Percentiles rank a stretch among this genome's conserved stretches.
These are phyloP conservation scores for Hyles euphorbiae DNA, from an alignment of 1,140 invertebrate genomes.

Conservation along the genomic window DNA sequence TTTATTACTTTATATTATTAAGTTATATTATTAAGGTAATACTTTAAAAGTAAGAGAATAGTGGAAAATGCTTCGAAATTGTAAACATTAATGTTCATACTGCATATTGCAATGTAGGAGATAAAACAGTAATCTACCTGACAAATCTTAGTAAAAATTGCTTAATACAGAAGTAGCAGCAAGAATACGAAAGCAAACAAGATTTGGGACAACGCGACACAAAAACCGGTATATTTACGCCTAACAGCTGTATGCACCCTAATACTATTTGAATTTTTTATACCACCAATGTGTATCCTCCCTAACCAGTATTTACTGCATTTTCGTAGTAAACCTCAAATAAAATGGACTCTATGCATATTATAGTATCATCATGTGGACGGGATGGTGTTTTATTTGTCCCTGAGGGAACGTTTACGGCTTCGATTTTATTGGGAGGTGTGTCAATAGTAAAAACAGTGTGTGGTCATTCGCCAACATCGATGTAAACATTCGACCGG, in stretches of 20 bases:
- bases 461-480: conserved; percentile 40
- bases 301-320: conserved; percentile 37
- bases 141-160: too few relatives aligned
- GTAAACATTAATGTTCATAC: too few relatives aligned
- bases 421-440: conserved; percentile 52
- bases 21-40: too few relatives aligned
- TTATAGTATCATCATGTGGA: conserved; percentile 68
- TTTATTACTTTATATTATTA: too few relatives aligned
- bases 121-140: too few relatives aligned
- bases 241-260: background rate
- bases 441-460: conserved; percentile 61
- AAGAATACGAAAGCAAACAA: too few relatives aligned
- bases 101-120: too few relatives aligned
- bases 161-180: too few relatives aligned
- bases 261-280: too few relatives aligned
- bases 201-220: too few relatives aligned
- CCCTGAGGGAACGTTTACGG: conserved; percentile 53
- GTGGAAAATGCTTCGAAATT: too few relatives aligned
- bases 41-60: too few relatives aligned
- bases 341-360: conserved; percentile 70
- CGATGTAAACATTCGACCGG: background rate
- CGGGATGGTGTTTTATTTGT: conserved; percentile 53
- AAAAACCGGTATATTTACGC: background rate
- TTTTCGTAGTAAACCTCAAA: conserved; percentile 54
- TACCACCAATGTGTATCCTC: conserved; percentile 3